A percentile compares a stretch with the other conserved stretches of the same genome.
Evolutionary conservation across 2,113 vertebrate species (phyloP).

Genomic region (Lampris megalopsis): DNA sequence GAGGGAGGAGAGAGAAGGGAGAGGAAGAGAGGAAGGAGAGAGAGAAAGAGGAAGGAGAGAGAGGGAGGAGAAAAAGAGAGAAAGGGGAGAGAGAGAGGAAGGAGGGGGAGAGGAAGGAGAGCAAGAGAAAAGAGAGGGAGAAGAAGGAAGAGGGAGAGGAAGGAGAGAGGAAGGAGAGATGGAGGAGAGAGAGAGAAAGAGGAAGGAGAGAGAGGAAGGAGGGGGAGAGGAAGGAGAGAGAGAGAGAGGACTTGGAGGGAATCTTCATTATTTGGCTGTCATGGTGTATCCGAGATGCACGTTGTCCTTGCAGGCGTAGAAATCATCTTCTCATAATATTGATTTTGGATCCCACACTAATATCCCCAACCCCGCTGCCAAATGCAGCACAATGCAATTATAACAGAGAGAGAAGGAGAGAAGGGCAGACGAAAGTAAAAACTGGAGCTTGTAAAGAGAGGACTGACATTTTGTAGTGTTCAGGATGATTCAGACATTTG

Average conservation of each 20-base stretch:
- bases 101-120: no score
- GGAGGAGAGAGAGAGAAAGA: conserved; percentile 3
- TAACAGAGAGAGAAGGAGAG: conserved; percentile 36
- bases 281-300: conserved; percentile 59
- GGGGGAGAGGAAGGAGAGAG: background rate
- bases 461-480: conserved; percentile 55
- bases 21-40: no score
- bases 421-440: conserved; percentile 28
- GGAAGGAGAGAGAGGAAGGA: conserved; percentile 10
- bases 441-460: conserved; percentile 52
- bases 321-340: conserved; percentile 75
- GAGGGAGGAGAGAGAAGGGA: no score
- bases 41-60: no score
- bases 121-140: no score
- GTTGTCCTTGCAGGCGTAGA: conserved; percentile 66
- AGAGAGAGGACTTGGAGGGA: conserved; percentile 13
- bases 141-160: no score
- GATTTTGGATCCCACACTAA: conserved; percentile 66
- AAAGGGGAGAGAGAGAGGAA: no score
- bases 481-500: conserved; percentile 56
- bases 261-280: conserved; percentile 52
- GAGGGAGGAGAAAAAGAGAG: no score
- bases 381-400: conserved; percentile 70
- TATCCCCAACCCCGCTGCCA: conserved; percentile 61
- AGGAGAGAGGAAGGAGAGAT: no score